Evolutionary conservation across 2,113 vertebrate species (phyloP).

Genomic region (Gracilinanus agilis): DNA sequence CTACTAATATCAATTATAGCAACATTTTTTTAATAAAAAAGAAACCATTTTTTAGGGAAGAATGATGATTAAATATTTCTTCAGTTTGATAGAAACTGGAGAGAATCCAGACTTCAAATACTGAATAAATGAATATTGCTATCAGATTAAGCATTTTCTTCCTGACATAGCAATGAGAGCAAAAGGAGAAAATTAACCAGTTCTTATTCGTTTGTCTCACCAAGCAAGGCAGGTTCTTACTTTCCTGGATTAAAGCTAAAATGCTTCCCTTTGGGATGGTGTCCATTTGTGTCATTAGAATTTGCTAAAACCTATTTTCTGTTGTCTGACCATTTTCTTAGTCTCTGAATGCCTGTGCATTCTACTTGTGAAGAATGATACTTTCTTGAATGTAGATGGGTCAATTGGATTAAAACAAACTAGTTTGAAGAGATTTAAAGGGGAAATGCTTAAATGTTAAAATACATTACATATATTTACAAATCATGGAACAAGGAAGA

Average conservation of each 20-base stretch:
- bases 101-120: slow-evolving; percentile 45
- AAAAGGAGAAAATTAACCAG: slow-evolving; percentile 27
- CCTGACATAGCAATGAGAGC: slow-evolving; percentile 45
- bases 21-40: slow-evolving; percentile 14
- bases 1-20: slow-evolving; percentile 42
- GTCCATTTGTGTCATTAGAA: slow-evolving; percentile 12
- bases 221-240: not conserved
- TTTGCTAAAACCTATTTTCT: slow-evolving; percentile 39
- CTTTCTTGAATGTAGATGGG: slow-evolving; percentile 39
- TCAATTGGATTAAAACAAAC: not conserved
- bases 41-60: slow-evolving; percentile 21
- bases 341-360: slow-evolving; percentile 7
- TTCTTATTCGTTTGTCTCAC: slow-evolving; percentile 56
- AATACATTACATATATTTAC: not conserved
- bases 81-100: slow-evolving; percentile 44
- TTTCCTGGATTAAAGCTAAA: slow-evolving; percentile 26
- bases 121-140: slow-evolving; percentile 41
- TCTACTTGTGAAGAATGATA: slow-evolving; percentile 44
- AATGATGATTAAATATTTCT: slow-evolving; percentile 14
- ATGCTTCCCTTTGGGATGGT: slow-evolving; percentile 2
- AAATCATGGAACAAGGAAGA: not conserved
- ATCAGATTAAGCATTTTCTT: slow-evolving; percentile 57
- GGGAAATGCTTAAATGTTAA: not conserved
- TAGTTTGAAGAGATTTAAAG: not conserved
- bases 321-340: not conserved